Percentiles rank a stretch among this genome's conserved stretches.
Conservation (phyloP, 2,888 invertebrate species). For the Ernsta delagoae region DNA sequence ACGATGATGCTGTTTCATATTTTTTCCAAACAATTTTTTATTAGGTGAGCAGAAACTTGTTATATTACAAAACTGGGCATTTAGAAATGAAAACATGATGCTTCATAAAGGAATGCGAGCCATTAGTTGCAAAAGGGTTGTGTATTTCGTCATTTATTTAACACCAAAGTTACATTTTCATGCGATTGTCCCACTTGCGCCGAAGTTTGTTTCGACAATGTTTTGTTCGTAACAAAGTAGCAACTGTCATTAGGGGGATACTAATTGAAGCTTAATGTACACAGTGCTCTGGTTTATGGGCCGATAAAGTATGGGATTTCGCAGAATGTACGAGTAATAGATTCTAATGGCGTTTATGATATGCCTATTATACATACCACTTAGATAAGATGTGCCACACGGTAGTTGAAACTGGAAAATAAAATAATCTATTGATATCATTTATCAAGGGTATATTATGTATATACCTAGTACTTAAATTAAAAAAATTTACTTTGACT, state of each 20-base stretch:
- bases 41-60: no score
- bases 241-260: conserved; percentile 34
- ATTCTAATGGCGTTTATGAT: not conserved
- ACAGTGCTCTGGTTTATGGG: conserved; percentile 16
- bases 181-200: conserved; percentile 29
- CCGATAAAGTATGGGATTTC: conserved; percentile 19
- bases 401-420: not conserved
- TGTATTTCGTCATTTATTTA: conserved; percentile 29
- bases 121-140: conserved; percentile 12
- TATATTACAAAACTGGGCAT: no score
- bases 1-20: no score
- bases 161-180: conserved; percentile 35
- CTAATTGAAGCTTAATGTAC: conserved; percentile 38
- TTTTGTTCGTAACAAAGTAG: conserved; percentile 34
- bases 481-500: no score
- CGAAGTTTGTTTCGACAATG: conserved; percentile 30
- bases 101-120: no score
- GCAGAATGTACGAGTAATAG: not conserved
- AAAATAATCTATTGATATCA: no score
- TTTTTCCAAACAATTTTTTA: no score
- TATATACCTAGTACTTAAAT: no score
- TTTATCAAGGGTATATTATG: no score
- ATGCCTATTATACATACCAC: not conserved
- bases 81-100: no score
- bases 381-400: not conserved